Conservation (phyloP, 1,140 invertebrate species). For the Oncopeltus fasciatus region DNA sequence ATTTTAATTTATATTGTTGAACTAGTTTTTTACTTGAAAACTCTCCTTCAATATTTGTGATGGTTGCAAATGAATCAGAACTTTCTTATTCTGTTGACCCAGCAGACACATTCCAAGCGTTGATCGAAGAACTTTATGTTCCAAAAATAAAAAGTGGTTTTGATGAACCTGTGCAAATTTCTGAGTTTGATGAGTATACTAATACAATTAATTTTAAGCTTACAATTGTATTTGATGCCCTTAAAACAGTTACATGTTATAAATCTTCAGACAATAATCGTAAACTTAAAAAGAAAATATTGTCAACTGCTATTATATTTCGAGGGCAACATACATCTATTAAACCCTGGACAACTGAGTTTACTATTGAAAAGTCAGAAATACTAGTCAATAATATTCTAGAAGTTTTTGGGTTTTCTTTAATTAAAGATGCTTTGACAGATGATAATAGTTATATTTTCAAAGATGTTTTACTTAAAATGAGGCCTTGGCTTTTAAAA, state of each 20-base stretch:
- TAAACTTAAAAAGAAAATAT: not conserved
- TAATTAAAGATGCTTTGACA: not conserved
- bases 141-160: slow-evolving; percentile 1
- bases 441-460: not conserved
- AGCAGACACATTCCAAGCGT: too few species aligned
- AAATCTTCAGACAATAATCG: not conserved
- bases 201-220: not conserved
- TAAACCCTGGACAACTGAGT: slow-evolving; percentile 7
- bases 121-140: not conserved
- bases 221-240: not conserved
- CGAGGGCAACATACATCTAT: slow-evolving; percentile 5
- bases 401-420: not conserved
- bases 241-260: not conserved
- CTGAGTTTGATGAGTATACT: not conserved
- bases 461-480: slow-evolving; percentile 23
- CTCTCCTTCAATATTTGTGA: too few species aligned
- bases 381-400: not conserved
- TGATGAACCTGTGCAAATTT: not conserved
- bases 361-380: not conserved
- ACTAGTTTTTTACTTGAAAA: too few species aligned
- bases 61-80: too few species aligned
- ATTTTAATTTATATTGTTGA: too few species aligned
- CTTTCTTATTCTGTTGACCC: too few species aligned
- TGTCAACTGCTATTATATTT: not conserved
- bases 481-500: slow-evolving; percentile 32